A percentile compares a stretch with the other conserved stretches of the same genome.
phyloP scores from a whole-genome alignment of 1,140 invertebrate genomes.

The Pseudomyrmex flavicornis region DNA sequence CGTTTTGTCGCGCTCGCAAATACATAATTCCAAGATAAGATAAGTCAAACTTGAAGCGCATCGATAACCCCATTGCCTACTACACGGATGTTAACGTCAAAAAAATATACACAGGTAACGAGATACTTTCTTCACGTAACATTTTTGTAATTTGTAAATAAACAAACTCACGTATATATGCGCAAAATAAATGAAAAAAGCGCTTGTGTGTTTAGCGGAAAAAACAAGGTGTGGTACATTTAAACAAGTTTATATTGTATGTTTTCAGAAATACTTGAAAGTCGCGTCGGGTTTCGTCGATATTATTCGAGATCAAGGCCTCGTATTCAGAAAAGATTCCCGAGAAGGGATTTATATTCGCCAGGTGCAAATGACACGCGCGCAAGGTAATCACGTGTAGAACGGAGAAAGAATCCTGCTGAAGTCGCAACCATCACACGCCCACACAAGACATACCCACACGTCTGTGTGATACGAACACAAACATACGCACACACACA shows the following conservation, averaged over 20 bases:
- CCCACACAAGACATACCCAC: conserved; percentile 7
- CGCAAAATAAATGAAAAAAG: neutral
- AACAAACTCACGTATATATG: neutral
- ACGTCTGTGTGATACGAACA: neutral
- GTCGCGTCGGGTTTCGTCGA: neutral
- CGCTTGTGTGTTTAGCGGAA: too few species aligned
- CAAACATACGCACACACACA: neutral
- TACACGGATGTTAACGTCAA: conserved; percentile 25
- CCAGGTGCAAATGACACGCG: conserved; percentile 33
- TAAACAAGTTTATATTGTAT: neutral
- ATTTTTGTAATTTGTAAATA: conserved; percentile 1
- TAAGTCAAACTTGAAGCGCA: conserved; percentile 48
- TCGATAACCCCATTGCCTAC: conserved; percentile 63
- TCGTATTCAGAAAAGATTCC: neutral
- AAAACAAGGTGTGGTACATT: too few species aligned
- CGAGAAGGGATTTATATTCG: neutral
- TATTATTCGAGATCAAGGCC: conserved; percentile 27
- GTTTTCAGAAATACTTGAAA: neutral
- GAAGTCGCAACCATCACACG: neutral
- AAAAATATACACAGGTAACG: conserved; percentile 26
- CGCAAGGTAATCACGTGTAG: conserved; percentile 26
- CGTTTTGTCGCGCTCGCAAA: conserved; percentile 59
- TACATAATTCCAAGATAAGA: conserved; percentile 68
- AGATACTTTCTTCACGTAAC: neutral
- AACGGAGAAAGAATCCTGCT: conserved; percentile 36